Percentiles rank a stretch among this genome's conserved stretches.
Evolutionary conservation across 2,888 invertebrate genomes (phyloP).

Genomic region (Panorpa germanica): DNA sequence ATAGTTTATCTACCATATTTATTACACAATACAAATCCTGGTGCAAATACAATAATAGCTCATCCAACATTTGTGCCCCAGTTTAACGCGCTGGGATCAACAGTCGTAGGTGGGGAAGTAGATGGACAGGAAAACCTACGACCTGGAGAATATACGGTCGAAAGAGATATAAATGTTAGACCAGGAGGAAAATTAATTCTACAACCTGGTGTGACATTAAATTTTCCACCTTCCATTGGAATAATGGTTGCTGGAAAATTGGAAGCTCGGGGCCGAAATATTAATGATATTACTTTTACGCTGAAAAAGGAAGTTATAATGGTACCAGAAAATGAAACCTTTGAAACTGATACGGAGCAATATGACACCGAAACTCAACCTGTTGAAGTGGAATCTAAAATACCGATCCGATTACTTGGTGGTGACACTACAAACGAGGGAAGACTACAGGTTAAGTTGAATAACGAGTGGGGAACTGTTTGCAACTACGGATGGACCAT

Average conservation of each 20-base stretch:
- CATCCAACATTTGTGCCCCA: slow-evolving; percentile 61
- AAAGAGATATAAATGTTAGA: slow-evolving; percentile 82
- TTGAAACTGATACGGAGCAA: slow-evolving; percentile 33
- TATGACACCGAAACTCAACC: slow-evolving; percentile 38
- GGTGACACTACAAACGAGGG: slow-evolving; percentile 72
- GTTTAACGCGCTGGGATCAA: slow-evolving; percentile 49
- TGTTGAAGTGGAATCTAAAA: slow-evolving; percentile 30
- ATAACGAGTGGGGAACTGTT: slow-evolving; percentile 89
- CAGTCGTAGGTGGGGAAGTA: slow-evolving; percentile 76
- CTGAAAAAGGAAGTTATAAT: slow-evolving; percentile 56
- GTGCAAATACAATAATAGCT: slow-evolving; percentile 62
- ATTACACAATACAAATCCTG: slow-evolving; percentile 74
- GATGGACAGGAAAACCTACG: slow-evolving; percentile 71
- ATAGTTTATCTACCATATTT: slow-evolving; percentile 83
- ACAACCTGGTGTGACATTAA: slow-evolving; percentile 71
- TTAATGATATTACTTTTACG: slow-evolving; percentile 63
- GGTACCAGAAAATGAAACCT: slow-evolving; percentile 39
- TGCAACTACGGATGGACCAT: slow-evolving; percentile 95
- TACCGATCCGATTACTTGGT: slow-evolving; percentile 63
- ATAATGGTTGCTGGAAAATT: slow-evolving; percentile 92
- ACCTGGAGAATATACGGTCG: slow-evolving; percentile 79
- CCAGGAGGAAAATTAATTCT: slow-evolving; percentile 84
- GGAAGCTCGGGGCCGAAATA: slow-evolving; percentile 60
- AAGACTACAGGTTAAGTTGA: slow-evolving; percentile 63
- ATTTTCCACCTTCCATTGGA: slow-evolving; percentile 83